Evolutionary conservation across 2,888 invertebrate genomes (phyloP), one percentile per base, ranked within the genome.

Genomic region (Merodon equestris): DNA sequence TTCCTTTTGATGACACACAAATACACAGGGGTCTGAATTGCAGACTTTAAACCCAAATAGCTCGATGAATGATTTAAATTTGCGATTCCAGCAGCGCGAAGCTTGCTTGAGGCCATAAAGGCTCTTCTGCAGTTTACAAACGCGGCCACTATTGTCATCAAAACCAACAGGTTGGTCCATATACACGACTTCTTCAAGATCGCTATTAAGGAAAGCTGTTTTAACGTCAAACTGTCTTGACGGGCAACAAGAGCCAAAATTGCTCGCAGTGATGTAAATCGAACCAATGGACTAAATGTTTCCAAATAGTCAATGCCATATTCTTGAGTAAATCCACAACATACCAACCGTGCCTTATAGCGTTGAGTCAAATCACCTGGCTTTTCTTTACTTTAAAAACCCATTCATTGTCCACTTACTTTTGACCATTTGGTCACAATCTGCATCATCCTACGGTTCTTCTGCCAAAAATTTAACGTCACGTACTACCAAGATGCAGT

Each of bases 281-380:
- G n/a, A n/a, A n/a, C n/a, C n/a, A n/a, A 45, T 45, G 44, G 27
- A 34, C 45, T 45, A 10, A 45, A 45, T 27, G 45, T 57, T 12
- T 57, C 57, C 10, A 45, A 9, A 14, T 57, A 57, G 45, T 57
- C 57, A 12, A 57, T 45, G 10, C 82, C 84, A 17, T 53, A 53
- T 54, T 83, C 71, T 56, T 85, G 84, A 10, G 67, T 72, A 70
- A 81, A 85, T 44, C 85, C 85, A 36, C 83, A 64, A 63, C 17
- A 14, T 48, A 48, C 48, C 48, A 48, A 19, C 48, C 48, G 48
- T 19, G 48, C 17, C 17, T 45, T 45, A 17, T 15, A 45, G 45
- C 45, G 45, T 45, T 14, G 1, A 1, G 45, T 17, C 17, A 4
- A 5, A 15, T 45, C 45, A 45, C 45, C 45, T 15, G 45, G 45